phyloP scores from a whole-genome alignment of 1,140 invertebrate genomes.

The Oryctes rhinoceros region DNA sequence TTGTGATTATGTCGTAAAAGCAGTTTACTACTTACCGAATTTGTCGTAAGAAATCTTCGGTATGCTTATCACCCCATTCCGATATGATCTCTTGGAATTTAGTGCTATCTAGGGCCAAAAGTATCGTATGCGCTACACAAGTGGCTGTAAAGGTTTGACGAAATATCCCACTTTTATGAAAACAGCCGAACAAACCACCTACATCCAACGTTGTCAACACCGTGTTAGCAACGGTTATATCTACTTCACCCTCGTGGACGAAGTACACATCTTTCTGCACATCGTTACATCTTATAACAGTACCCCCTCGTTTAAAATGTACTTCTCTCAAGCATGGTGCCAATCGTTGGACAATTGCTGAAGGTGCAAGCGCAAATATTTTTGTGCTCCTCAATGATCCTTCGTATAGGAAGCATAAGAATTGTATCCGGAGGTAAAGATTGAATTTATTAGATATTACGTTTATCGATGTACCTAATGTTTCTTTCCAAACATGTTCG shows the following conservation, averaged over 20 bases:
- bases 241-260: constrained; percentile 48
- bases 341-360: constrained; percentile 62
- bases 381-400: constrained; percentile 61
- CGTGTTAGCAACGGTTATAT: constrained; percentile 53
- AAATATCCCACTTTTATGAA: constrained; percentile 33
- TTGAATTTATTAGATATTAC: constrained; percentile 62
- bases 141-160: constrained; percentile 44
- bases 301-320: constrained; percentile 43
- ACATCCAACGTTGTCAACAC: constrained; percentile 18
- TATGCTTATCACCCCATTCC: constrained; percentile 31
- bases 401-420: constrained; percentile 63
- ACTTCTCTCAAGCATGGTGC: constrained; percentile 49
- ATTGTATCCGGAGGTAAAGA: constrained; percentile 63
- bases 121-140: constrained; percentile 39
- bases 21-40: neutral
- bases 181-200: constrained; percentile 47
- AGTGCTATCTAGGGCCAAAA: constrained; percentile 36
- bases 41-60: neutral
- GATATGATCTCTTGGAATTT: constrained; percentile 32
- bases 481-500: constrained; percentile 64
- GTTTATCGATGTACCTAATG: constrained; percentile 62
- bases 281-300: constrained; percentile 45
- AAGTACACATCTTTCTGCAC: constrained; percentile 44
- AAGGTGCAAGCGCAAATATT: constrained; percentile 61
- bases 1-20: too few species aligned